Evolutionary conservation across 2,797 vertebrate genomes (phyloP), one percentile per base, ranked within the genome.

Genomic region (Nannoperca obscura): DNA sequence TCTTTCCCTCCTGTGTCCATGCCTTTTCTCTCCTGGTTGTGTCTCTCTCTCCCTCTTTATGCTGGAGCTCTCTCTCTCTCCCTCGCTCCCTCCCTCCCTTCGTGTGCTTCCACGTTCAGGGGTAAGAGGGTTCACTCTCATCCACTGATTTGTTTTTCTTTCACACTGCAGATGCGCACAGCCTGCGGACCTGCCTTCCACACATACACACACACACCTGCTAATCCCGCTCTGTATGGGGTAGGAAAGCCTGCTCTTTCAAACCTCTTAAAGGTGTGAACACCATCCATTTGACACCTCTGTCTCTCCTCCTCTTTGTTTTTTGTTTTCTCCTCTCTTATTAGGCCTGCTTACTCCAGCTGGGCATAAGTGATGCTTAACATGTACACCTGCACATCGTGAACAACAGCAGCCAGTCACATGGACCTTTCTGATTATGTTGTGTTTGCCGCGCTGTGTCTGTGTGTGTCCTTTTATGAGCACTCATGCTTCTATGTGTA

Each of bases 121-220:
- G 92, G 91, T 92, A 79, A 93, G 84, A 80, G 88, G 87, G 92
- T 91, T 94, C 91, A 86, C 77, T 74, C 78, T 82, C 86, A 83
- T 89, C 86, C 81, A 58, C 86, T 83, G 82, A 89, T 91, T 91
- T 93, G 91, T 92, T 93, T 92, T 94, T 88, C 86, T 89, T 76
- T 85, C 81, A 63, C 86, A 68, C 89, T 82, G 84, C 86, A 91
- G 89, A 91, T 86, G 84, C 65, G 65, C 84, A 83, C 71, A 80
- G 87, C 82, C 89, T 85, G 91, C 74, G 17, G 85, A 87, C 82
- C 69, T 64, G 24, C 76, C 68, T 46, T 42, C 53, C 67, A 66
- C 70, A 64, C 63, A 82, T 60, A 65, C 81, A 74, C 71, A 65
- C 57, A 86, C 84, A n/a, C n/a, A n/a, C n/a, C 71, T 84, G 85